A percentile compares a stretch with the other conserved stretches of the same genome.
Conservation (phyloP, 2,113 vertebrate genomes). For the Paralichthys olivaceus region DNA sequence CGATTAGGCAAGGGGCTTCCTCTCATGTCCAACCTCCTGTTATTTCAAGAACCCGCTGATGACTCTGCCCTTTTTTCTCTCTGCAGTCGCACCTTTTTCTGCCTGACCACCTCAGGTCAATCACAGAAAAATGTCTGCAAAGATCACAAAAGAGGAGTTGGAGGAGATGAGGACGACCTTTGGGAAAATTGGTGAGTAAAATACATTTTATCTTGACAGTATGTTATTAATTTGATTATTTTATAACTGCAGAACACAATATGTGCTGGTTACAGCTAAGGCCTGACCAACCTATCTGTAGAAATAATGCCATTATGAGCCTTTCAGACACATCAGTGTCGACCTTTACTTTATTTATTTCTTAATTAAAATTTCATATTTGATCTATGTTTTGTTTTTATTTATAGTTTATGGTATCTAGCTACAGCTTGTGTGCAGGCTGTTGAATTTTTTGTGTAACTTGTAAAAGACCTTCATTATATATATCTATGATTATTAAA, state of each 20-base stretch:
- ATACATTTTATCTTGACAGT: too few relatives aligned
- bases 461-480: too few relatives aligned
- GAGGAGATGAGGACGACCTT: slow-evolving; percentile 94
- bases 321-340: too few relatives aligned
- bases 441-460: too few relatives aligned
- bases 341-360: too few relatives aligned
- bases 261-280: too few relatives aligned
- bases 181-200: slow-evolving; percentile 90
- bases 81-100: slow-evolving; percentile 60
- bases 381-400: too few relatives aligned
- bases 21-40: background rate
- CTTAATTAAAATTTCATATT: too few relatives aligned
- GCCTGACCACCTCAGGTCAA: slow-evolving; percentile 74
- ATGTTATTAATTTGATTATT: background rate
- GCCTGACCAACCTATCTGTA: too few relatives aligned
- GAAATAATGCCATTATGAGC: too few relatives aligned
- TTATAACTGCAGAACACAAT: background rate
- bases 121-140: slow-evolving; percentile 88
- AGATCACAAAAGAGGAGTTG: slow-evolving; percentile 94
- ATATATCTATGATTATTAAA: background rate
- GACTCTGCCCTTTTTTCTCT: slow-evolving; percentile 15
- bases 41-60: slow-evolving; percentile 7
- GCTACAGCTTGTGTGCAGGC: too few relatives aligned
- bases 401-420: too few relatives aligned
- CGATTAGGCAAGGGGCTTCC: background rate